Conservation (phyloP, 2,888 invertebrate genomes). For the Coleophora flavipennella region DNA sequence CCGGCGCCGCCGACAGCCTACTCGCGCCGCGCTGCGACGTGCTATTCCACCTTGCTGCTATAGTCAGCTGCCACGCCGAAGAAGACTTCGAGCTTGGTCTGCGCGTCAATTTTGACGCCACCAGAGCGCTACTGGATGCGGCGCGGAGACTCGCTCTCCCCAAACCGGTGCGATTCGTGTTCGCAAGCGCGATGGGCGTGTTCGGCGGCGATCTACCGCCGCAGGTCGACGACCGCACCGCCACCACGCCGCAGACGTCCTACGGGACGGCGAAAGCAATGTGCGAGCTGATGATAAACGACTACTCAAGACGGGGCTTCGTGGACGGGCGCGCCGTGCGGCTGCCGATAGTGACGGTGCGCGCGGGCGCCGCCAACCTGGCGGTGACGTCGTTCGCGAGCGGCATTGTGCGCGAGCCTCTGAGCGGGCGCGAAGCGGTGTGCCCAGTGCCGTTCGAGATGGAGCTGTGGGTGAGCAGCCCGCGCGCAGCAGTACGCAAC, state of each 20-base stretch:
- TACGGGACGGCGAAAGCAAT: constrained; percentile 56
- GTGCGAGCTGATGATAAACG: constrained; percentile 49
- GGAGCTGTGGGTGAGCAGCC: constrained; percentile 46
- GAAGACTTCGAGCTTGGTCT: constrained; percentile 49
- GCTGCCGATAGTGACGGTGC: constrained; percentile 51
- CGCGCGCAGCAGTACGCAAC: constrained; percentile 37
- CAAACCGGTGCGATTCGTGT: constrained; percentile 28
- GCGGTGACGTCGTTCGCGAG: constrained; percentile 61
- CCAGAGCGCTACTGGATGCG: constrained; percentile 43
- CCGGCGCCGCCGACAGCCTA: constrained; percentile 29
- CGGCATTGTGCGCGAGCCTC: constrained; percentile 51
- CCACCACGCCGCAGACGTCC: constrained; percentile 44
- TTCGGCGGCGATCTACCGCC: constrained; percentile 43
- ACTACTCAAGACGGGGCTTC: constrained; percentile 50
- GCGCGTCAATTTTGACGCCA: constrained; percentile 49
- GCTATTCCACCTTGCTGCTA: constrained; percentile 52
- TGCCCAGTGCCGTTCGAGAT: constrained; percentile 41
- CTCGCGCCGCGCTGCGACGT: constrained; percentile 29
- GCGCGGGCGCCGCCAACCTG: constrained; percentile 46
- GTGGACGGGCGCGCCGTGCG: constrained; percentile 45
- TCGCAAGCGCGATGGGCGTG: constrained; percentile 46
- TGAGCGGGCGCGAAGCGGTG: constrained; percentile 30
- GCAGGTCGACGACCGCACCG: constrained; percentile 36
- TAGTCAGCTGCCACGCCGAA: constrained; percentile 57
- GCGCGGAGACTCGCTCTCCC: constrained; percentile 21